Evolutionary conservation across 2,797 vertebrate species (phyloP), one percentile per base, ranked within the genome.

Genomic region (Ispidina picta): DNA sequence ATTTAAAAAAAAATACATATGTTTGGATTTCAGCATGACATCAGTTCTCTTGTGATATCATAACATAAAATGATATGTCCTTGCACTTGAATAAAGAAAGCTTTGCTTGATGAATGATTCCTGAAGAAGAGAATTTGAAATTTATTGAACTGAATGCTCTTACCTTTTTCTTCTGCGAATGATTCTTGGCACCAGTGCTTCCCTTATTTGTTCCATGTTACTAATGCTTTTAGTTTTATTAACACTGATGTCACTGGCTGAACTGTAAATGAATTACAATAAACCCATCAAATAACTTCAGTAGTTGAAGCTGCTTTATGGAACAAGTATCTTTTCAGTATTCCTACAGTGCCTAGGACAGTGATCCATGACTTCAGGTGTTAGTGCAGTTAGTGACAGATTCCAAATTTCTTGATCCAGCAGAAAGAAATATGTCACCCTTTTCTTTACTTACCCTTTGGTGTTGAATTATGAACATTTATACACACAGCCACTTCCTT

Each of bases 221-320:
- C 26, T 46, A 46, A 29, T 55, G 68, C 80, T 89, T 82, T 83
- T 77, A 55, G 17, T 86, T 91, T 88, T 48, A 79, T 86, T 91
- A 93, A 26, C 22, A 68, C 63, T 84, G 39, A 49, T 85, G 63
- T 85, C 46, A 56, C 19, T 39, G 44, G 16, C 66, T 79, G 52
- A 82, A 15, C 39, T 66, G 64, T 64, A 33, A 78, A 62, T 59
- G 3, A 73, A 44, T 93, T 70, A 33, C 15, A 4, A n/a, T 49
- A 73, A 89, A 74, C 43, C 54, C 12, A 21, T 79, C 22, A 81
- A 83, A 35, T 49, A 63, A 64, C 73, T 64, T 22, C 49, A 16
- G 7, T 22, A 41, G 15, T 25, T 76, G 44, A 58, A 90, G 48
- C 63, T 78, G 43, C 37, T 77, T 22, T 71, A 81, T 69, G 54